Percentiles rank a stretch among this genome's conserved stretches.
Evolutionary conservation across 2,888 invertebrate genomes (phyloP).

Genomic region (Agrotis ipsilon): DNA sequence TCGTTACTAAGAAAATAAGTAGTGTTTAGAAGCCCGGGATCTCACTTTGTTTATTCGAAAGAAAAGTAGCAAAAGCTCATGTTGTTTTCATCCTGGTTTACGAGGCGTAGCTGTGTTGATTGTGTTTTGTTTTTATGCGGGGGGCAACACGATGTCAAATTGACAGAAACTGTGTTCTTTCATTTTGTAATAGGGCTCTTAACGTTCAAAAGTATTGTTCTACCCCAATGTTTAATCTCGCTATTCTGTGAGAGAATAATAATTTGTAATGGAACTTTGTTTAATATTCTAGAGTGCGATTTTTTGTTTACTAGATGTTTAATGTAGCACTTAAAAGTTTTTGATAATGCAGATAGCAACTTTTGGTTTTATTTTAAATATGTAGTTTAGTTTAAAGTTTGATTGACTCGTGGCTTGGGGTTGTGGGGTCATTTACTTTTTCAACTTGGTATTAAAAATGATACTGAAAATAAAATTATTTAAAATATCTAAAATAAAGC

Average conservation of each 20-base stretch:
- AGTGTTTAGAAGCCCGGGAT: too few relatives aligned
- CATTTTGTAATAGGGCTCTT: too few relatives aligned
- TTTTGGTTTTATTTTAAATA: not conserved
- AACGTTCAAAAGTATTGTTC: not conserved
- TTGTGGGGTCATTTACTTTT: not conserved
- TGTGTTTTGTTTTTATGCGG: too few relatives aligned
- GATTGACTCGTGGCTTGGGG: not conserved
- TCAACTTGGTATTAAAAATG: not conserved
- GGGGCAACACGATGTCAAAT: too few relatives aligned
- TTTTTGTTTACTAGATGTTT: slow-evolving; percentile 1
- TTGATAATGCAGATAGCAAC: not conserved
- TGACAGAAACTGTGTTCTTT: too few relatives aligned
- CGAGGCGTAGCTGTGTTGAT: too few relatives aligned
- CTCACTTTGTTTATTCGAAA: too few relatives aligned
- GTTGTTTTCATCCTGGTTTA: too few relatives aligned
- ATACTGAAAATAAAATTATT: too few relatives aligned
- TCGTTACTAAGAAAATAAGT: too few relatives aligned
- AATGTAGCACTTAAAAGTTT: slow-evolving; percentile 5
- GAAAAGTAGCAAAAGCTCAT: too few relatives aligned
- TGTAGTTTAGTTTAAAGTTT: not conserved
- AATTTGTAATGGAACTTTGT: slow-evolving; percentile 15
- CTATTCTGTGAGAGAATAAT: slow-evolving; percentile 29
- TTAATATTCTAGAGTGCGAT: slow-evolving; percentile 34
- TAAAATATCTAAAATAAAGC: too few relatives aligned
- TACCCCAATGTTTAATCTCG: slow-evolving; percentile 8